Evolutionary conservation across 2,888 invertebrate species (phyloP), one percentile per base, ranked within the genome.

Genomic region (Rotaria magnacalcarata): DNA sequence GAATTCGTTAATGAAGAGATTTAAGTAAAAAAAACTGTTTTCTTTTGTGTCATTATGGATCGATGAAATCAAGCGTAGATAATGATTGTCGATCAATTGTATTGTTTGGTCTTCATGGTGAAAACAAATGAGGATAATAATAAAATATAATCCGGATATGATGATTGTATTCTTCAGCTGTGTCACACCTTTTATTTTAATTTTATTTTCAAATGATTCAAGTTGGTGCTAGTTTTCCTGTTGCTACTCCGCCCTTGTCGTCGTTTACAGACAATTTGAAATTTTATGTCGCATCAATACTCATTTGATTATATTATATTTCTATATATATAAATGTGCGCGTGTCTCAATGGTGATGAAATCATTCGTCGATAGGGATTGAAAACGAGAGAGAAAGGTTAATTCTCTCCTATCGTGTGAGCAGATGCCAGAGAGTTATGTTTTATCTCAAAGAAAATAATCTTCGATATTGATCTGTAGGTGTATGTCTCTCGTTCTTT

Each of bases 381-480:
- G 34, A 16, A 14, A 60, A 11, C n/a, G 11, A 34, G 16, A 27
- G 67, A 67, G 34, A 19, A 27, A 67, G 19, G 67, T 67, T 67
- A 67, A 67, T 67, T 67, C 67, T 67, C 67, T 67, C 19, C 6
- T 67, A 34, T 67, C 67, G 67, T 67, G 67, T 67, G 67, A 80
- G 80, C 80, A 80, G 80, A 80, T 80, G 80, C 80, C 47, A 47
- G 41, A 6, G 47, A 43, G 47, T 80, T 80, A 80, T 43, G 47
- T 80, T 47, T 80, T 47, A 80, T 47, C 43, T 47, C 43, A 80
- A 80, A 80, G 80, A 80, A 80, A 80, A 80, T 80, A 80, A 80
- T 80, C 80, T 80, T 80, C 80, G 80, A 80, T 80, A 80, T 80
- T 80, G 80, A 80, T 80, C 80, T 47, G 41, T 47, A 80, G 47